Conservation (phyloP, 1,140 invertebrate species). For the Bicyclus anynana region DNA sequence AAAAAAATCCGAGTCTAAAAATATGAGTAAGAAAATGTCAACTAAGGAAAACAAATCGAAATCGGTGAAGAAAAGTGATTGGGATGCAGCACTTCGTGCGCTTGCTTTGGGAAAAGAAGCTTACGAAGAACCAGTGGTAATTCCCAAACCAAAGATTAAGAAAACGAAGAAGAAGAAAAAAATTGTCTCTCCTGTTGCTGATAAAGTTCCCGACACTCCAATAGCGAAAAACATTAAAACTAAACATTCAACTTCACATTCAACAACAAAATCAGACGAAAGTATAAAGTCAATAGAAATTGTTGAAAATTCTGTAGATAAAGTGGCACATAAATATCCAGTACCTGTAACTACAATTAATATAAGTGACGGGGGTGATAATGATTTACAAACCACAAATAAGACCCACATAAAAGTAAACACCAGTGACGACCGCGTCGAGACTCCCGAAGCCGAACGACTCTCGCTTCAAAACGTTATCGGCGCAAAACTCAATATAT, state of each 20-base stretch:
- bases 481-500: constrained; percentile 61
- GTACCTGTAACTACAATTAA: constrained; percentile 49
- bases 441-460: constrained; percentile 59
- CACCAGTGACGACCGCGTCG: constrained; percentile 33
- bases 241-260: constrained; percentile 14
- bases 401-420: constrained; percentile 35
- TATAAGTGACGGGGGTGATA: constrained; percentile 23
- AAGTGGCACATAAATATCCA: constrained; percentile 8
- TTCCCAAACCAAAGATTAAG: constrained; percentile 23
- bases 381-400: constrained; percentile 30
- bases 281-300: constrained; percentile 26
- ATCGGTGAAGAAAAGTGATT: constrained; percentile 44
- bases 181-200: constrained; percentile 9
- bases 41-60: constrained; percentile 32
- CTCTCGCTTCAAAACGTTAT: constrained; percentile 60
- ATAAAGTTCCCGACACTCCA: constrained; percentile 7
- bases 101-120: constrained; percentile 25
- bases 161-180: constrained; percentile 33
- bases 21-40: constrained; percentile 15
- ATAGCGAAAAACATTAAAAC: constrained; percentile 23
- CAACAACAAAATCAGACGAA: constrained; percentile 36
- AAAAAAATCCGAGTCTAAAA: neutral
- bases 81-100: constrained; percentile 59
- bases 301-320: constrained; percentile 16
- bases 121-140: constrained; percentile 15